Evolutionary conservation across 2,113 vertebrate species (phyloP).

Genomic region (Python bivittatus): DNA sequence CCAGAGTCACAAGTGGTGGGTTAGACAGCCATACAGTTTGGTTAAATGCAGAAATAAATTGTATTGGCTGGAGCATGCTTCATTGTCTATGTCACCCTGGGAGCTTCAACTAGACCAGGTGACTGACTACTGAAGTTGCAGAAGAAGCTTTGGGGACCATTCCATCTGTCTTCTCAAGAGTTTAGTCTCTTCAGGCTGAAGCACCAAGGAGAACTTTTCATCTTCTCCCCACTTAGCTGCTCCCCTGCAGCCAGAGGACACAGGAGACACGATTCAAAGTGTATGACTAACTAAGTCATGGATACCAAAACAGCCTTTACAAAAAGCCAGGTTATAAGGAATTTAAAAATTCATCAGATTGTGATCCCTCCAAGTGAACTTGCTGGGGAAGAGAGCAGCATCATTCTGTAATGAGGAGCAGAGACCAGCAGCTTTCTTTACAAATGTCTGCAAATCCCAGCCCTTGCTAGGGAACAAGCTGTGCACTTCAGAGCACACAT

Average conservation of each 20-base stretch:
- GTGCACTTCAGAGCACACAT: constrained; percentile 23
- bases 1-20: not conserved
- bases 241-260: not conserved
- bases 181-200: not conserved
- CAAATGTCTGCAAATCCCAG: constrained; percentile 25
- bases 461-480: constrained; percentile 23
- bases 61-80: not conserved
- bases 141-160: not conserved
- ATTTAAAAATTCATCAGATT: constrained; percentile 35
- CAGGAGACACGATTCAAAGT: not conserved
- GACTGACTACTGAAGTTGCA: not conserved
- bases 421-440: constrained; percentile 23
- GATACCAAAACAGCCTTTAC: constrained; percentile 9
- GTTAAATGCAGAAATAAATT: not conserved
- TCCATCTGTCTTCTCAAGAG: not conserved
- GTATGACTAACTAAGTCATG: not conserved
- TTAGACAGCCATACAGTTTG: not conserved
- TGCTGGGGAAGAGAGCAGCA: constrained; percentile 1
- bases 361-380: constrained; percentile 10
- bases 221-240: not conserved
- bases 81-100: not conserved
- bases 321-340: not conserved
- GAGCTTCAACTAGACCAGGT: not conserved
- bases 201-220: not conserved
- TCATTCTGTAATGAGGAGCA: constrained; percentile 22